Percentiles rank a stretch among this genome's conserved stretches.
Evolutionary conservation across 2,888 invertebrate species (phyloP).

Genomic region (Pyrochroa serraticornis): DNA sequence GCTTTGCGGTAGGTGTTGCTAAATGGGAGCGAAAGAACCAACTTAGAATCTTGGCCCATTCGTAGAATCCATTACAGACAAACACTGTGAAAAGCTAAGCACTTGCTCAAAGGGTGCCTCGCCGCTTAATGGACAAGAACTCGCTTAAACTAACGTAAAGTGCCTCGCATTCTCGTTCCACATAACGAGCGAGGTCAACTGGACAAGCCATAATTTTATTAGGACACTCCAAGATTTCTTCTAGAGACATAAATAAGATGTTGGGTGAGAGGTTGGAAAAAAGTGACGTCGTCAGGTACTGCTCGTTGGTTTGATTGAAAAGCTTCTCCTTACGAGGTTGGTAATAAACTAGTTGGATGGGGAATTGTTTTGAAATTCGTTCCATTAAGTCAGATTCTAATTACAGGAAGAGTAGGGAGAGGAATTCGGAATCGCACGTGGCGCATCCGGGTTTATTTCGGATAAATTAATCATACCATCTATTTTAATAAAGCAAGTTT

Average conservation of each 20-base stretch:
- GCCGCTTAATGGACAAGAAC: constrained; percentile 27
- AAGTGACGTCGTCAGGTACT: not conserved
- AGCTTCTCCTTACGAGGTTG: not conserved
- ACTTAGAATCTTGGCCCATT: constrained; percentile 13
- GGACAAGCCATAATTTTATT: constrained; percentile 43
- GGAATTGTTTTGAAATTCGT: constrained; percentile 5
- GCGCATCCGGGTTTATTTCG: constrained; percentile 2
- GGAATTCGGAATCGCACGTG: not conserved
- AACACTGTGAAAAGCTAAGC: constrained; percentile 8
- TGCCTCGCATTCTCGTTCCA: constrained; percentile 27
- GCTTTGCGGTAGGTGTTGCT: not conserved
- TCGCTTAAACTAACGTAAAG: constrained; percentile 30
- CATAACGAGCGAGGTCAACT: constrained; percentile 40
- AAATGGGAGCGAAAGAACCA: not conserved
- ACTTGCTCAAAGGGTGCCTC: constrained; percentile 19
- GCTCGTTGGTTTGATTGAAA: not conserved
- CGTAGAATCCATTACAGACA: not conserved
- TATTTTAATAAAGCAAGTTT: constrained; percentile 17
- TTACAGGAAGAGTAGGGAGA: constrained; percentile 4
- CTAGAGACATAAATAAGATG: constrained; percentile 9
- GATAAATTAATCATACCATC: constrained; percentile 18
- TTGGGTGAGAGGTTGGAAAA: not conserved
- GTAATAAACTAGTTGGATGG: not conserved
- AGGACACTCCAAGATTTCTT: constrained; percentile 25
- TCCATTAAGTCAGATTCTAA: constrained; percentile 13